phyloP scores from a whole-genome alignment of 2,113 vertebrate genomes.

The Bagarius yarrelli region DNA sequence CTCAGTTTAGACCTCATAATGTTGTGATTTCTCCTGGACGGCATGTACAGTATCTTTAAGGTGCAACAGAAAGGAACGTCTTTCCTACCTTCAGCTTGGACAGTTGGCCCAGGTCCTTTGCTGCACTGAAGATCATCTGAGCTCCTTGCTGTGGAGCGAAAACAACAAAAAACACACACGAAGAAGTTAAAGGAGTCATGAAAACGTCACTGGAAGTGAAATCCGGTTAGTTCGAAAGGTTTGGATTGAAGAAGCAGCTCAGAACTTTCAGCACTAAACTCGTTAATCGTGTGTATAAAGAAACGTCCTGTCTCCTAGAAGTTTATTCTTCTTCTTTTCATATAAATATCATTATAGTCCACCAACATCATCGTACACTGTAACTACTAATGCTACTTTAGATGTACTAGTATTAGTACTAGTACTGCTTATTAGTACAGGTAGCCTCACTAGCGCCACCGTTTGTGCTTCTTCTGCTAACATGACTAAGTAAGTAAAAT shows the following conservation, averaged over 20 bases:
- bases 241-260: background rate
- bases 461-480: too few species aligned
- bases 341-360: too few species aligned
- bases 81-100: conserved; percentile 95
- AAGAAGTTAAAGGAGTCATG: background rate
- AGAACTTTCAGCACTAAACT: background rate
- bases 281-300: too few species aligned
- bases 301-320: too few species aligned
- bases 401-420: too few species aligned
- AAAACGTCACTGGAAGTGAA: background rate
- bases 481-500: too few species aligned
- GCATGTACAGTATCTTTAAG: too few species aligned
- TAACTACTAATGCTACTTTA: too few species aligned
- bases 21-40: background rate
- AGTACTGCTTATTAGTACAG: too few species aligned
- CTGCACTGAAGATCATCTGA: conserved; percentile 97
- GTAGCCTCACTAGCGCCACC: too few species aligned
- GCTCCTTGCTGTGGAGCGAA: conserved; percentile 78
- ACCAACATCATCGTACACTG: too few species aligned
- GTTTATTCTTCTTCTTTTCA: too few species aligned
- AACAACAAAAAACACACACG: conserved; percentile 26
- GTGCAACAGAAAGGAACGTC: background rate
- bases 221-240: background rate
- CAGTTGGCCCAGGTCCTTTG: conserved; percentile 94
- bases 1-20: background rate